These are phyloP conservation scores for Monomorium pharaonis DNA, from an alignment of 1,140 invertebrate genomes.

Conservation along the genomic window DNA sequence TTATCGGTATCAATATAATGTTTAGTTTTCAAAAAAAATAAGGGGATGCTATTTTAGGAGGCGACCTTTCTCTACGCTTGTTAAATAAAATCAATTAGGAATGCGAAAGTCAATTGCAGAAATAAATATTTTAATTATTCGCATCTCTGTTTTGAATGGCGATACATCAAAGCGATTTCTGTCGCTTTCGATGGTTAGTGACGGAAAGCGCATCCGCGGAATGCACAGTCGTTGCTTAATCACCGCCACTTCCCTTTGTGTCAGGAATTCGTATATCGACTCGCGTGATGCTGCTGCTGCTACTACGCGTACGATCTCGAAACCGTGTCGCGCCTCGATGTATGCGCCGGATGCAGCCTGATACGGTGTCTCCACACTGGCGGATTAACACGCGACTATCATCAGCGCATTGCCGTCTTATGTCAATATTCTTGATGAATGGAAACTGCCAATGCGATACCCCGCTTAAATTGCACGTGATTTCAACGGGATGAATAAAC, in stretches of 20 bases:
- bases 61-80: too few species aligned
- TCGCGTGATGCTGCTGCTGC: not conserved
- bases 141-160: not conserved
- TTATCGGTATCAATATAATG: too few species aligned
- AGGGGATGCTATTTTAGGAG: too few species aligned
- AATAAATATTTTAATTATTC: conserved; percentile 8
- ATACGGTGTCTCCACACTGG: conserved; percentile 53
- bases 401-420: conserved; percentile 49
- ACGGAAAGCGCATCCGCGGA: conserved; percentile 50
- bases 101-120: not conserved
- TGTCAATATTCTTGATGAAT: conserved; percentile 46
- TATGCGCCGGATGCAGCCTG: conserved; percentile 61
- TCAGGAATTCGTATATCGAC: conserved; percentile 41
- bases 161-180: not conserved
- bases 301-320: conserved; percentile 54
- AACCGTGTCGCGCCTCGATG: conserved; percentile 52
- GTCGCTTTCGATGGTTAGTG: not conserved
- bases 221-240: conserved; percentile 50
- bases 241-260: conserved; percentile 66
- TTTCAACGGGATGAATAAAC: not conserved
- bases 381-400: conserved; percentile 67
- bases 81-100: too few species aligned
- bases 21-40: too few species aligned
- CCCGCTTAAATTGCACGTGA: conserved; percentile 4
- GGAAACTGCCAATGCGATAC: conserved; percentile 15